Base-by-base conservation (phyloP, 2,797 vertebrate genomes). In the Alfaro cultratus region DNA sequence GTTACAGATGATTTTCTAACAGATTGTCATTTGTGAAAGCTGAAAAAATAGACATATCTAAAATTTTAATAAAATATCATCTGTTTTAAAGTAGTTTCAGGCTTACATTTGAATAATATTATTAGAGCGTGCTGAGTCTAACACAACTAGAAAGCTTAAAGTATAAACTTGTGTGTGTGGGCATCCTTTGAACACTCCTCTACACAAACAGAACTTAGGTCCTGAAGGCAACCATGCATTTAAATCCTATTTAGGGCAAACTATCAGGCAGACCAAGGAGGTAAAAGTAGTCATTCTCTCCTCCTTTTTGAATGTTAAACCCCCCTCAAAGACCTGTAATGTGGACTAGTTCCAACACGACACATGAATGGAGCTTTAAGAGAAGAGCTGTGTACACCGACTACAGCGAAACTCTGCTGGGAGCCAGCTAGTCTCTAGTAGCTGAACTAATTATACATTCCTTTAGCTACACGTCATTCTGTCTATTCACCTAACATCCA, bases 161-260 rank as follows among this genome's bases (percentile, higher is more conserved):
- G 75, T 72, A 67, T 68, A 45, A 74, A 71, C 21, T 31, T 60
- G 26, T 13, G 16, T 31, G 74, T 73, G 71, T 74, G 70, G 67
- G 26, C 36, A 86, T 90, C 86, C 70, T 96, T 95, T 95, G 96
- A 94, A 93, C 57, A 95, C 92, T 60, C 96, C 94, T 88, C 96
- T 96, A 91, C 96, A 60, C 88, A 88, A 57, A 94, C 94, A 92
- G 95, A 92, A 95, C 70, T 95, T 94, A 92, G 90, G 92, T 94
- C 95, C 93, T 93, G 91, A 95, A 95, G 86, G 93, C 91, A 86
- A 90, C 79, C 78, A 90, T 36, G 29, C 62, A 64, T 64, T 64
- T 94, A 94, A 77, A 84, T 95, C 94, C 94, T 93, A 94, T 95
- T 91, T 95, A 95, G 83, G 83, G 83, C 83, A 87, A 90, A 91